Percentiles rank a stretch among this genome's conserved stretches.
These are phyloP conservation scores for Camelus bactrianus DNA, from an alignment of 2,113 vertebrate genomes.

Conservation along the genomic window DNA sequence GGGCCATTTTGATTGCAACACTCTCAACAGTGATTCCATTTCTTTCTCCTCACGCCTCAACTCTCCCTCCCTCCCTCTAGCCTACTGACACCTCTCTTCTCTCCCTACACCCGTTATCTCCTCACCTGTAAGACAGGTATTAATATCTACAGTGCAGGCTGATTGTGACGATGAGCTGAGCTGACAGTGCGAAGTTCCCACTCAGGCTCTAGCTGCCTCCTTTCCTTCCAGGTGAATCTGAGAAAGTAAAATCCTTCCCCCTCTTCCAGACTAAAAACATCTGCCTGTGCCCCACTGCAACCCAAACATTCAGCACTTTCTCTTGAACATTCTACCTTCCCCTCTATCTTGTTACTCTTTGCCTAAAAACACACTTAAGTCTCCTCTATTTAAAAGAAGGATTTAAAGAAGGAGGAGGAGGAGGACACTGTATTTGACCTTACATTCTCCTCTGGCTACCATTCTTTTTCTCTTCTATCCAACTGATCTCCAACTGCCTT, in stretches of 20 bases:
- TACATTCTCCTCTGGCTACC: neutral
- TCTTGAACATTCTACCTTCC: neutral
- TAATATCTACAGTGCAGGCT: too few relatives aligned
- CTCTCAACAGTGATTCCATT: too few relatives aligned
- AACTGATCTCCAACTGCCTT: neutral
- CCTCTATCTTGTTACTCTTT: neutral
- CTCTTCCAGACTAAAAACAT: neutral
- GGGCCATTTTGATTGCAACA: neutral
- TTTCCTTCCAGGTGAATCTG: neutral
- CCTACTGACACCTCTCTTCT: too few relatives aligned
- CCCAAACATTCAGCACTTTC: neutral
- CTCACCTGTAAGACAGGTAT: neutral
- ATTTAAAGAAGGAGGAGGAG: too few relatives aligned
- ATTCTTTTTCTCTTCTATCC: neutral
- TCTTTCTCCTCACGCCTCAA: neutral
- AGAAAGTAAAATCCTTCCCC: neutral
- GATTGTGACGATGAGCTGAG: neutral
- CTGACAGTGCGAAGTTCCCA: neutral
- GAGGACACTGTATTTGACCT: neutral
- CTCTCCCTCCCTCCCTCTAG: too few relatives aligned
- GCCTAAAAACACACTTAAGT: neutral
- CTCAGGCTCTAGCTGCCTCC: neutral
- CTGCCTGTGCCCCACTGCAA: neutral
- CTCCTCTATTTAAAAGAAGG: neutral
- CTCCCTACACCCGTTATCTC: too few relatives aligned